Evolutionary conservation across 2,113 vertebrate species (phyloP).

Genomic region (Cololabis saira): DNA sequence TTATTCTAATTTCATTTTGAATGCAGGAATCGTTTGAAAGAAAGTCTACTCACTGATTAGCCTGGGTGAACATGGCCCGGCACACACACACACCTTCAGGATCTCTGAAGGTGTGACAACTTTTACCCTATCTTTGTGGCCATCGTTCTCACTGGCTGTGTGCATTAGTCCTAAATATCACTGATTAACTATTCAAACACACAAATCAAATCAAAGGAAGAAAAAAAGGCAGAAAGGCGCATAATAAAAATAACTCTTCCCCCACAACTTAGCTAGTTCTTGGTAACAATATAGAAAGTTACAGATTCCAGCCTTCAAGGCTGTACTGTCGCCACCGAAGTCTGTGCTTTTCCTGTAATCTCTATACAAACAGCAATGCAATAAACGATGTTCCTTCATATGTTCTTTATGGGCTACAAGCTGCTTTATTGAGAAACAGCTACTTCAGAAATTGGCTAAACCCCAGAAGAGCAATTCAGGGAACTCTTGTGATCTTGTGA

Average conservation of each 20-base stretch:
- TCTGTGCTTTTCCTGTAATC: not conserved
- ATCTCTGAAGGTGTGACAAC: slow-evolving; percentile 13
- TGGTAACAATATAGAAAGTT: not conserved
- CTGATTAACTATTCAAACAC: slow-evolving; percentile 40
- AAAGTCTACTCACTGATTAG: slow-evolving; percentile 19
- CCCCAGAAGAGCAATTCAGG: slow-evolving; percentile 39
- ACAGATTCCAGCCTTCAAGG: not conserved
- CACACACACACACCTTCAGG: not conserved
- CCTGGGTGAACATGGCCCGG: not conserved
- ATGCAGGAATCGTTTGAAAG: slow-evolving; percentile 30
- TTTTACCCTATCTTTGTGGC: too few species aligned
- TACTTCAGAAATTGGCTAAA: slow-evolving; percentile 43
- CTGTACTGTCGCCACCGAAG: slow-evolving; percentile 1
- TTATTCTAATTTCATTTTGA: slow-evolving; percentile 72
- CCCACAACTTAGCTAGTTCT: not conserved
- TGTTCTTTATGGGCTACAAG: slow-evolving; percentile 40
- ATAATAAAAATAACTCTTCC: too few species aligned
- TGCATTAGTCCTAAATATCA: slow-evolving; percentile 21
- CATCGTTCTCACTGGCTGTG: too few species aligned
- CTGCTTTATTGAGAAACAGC: slow-evolving; percentile 45
- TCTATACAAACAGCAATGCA: slow-evolving; percentile 22
- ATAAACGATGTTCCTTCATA: slow-evolving; percentile 19
- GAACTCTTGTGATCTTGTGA: slow-evolving; percentile 28
- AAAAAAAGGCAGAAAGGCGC: not conserved
- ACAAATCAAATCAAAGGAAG: not conserved